These are phyloP conservation scores for Psylliodes chrysocephalus DNA, from an alignment of 2,888 invertebrate species.

Conservation along the genomic window DNA sequence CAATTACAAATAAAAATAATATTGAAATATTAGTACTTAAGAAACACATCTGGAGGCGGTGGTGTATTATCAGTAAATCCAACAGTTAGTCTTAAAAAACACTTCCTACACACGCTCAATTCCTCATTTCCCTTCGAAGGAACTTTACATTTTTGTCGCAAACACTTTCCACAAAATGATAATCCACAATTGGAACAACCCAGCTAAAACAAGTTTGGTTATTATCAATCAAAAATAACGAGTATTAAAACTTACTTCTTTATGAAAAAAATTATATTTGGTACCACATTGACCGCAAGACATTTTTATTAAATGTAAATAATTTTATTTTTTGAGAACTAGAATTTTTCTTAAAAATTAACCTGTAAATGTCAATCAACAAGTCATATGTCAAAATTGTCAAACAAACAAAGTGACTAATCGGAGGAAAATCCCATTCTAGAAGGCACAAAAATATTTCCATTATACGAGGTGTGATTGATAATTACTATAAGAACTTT, in stretches of 20 bases:
- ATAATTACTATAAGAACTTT: too few species aligned
- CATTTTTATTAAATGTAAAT: constrained; percentile 64
- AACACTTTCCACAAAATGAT: constrained; percentile 84
- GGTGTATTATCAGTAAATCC: constrained; percentile 43
- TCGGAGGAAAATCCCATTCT: too few species aligned
- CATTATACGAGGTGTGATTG: too few species aligned
- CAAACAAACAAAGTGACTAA: too few species aligned
- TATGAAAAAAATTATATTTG: constrained; percentile 76
- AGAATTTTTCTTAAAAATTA: neutral
- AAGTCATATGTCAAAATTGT: neutral
- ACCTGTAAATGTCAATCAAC: constrained; percentile 8
- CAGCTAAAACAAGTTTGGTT: constrained; percentile 68
- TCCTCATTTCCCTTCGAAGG: constrained; percentile 71
- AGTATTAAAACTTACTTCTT: constrained; percentile 70
- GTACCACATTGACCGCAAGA: constrained; percentile 79
- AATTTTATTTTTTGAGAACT: neutral
- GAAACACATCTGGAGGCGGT: constrained; percentile 70
- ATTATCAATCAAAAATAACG: neutral
- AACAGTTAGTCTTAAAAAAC: constrained; percentile 62
- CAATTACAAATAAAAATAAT: constrained; percentile 9
- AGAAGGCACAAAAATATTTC: too few species aligned
- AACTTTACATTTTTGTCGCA: constrained; percentile 76
- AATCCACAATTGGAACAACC: constrained; percentile 87
- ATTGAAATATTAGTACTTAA: constrained; percentile 55
- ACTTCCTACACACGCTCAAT: constrained; percentile 74